These are phyloP conservation scores for Autographa pulchrina DNA, from an alignment of 2,888 invertebrate species.

Conservation along the genomic window DNA sequence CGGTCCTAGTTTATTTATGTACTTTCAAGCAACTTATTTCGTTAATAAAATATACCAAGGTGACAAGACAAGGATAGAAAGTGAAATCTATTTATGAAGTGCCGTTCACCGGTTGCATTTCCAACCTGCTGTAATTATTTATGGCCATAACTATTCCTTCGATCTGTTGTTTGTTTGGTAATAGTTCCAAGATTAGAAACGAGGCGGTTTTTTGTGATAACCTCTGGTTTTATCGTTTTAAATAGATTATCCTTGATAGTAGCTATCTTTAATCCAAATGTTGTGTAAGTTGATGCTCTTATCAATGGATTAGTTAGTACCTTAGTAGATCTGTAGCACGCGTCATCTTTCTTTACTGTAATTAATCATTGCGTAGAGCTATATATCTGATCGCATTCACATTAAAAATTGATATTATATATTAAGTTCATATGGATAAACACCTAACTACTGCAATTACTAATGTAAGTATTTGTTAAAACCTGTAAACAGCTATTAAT, in stretches of 20 bases:
- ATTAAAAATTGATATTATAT: no score
- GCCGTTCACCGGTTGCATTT: conserved; percentile 78
- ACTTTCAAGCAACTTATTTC: conserved; percentile 28
- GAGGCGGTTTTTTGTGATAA: conserved; percentile 1
- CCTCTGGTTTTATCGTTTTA: background rate
- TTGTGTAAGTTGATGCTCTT: background rate
- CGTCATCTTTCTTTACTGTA: background rate
- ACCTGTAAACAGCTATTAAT: background rate
- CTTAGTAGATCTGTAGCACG: background rate
- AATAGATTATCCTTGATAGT: background rate
- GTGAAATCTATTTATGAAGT: conserved; percentile 81
- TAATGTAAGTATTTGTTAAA: background rate
- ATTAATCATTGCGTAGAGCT: background rate
- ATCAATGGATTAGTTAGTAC: background rate
- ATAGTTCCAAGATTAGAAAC: conserved; percentile 4
- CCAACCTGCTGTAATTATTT: conserved; percentile 61
- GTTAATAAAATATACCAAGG: conserved; percentile 69
- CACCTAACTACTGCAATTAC: background rate
- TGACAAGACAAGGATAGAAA: conserved; percentile 80
- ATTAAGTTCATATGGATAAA: background rate
- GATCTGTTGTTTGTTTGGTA: conserved; percentile 51
- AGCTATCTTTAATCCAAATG: background rate
- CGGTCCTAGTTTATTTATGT: conserved; percentile 28
- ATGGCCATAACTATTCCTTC: conserved; percentile 66
- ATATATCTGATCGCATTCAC: no score